Evolutionary conservation across 1,140 invertebrate species (phyloP), one percentile per base, ranked within the genome.

Genomic region (Drosophila subpulchrella): DNA sequence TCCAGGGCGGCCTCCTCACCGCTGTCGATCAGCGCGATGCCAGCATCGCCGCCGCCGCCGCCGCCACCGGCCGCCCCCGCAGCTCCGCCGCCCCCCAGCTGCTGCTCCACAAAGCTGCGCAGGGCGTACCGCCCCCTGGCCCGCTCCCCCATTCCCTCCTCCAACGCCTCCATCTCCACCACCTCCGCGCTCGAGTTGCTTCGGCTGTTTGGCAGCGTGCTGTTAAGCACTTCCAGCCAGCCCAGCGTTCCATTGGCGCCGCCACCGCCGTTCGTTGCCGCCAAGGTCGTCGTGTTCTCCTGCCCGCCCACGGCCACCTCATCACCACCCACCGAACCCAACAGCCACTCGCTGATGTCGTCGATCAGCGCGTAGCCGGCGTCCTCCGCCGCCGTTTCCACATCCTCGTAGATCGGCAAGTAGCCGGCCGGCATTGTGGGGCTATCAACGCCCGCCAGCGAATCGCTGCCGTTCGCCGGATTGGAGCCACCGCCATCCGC

Each of bases 11-110:
- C 81, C 77, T 92, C 91, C 80, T 88, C 83, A 20, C 80, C 91
- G 61, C 91, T 92, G 62, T 92, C 85, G 44, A 92, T 92, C 41
- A 92, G 60, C 24, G 91, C 91, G 48, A 92, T 90, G 58, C 75
- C 78, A 41, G 62, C 54, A 57, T 85, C 32, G 51, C 60, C 34
- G 46, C 32, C 32, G 51, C 60, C 34, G 46, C 32, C 44, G 27
- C 36, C 30, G 13, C 55, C 44, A 11, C 38, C 5, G 36, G n/a
- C 56, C 41, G 13, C 65, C 2, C 48, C 48, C 1, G 20, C 41
- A 3, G 47, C 65, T 0, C 30, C 44, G 1, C 24, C 75, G 20
- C 48, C 57, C 27, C 63, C 67, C 65, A 88, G 55, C 53, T 89
- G 84, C 48, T 89, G 84, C 46, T 89, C 73, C 55, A 89, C 84